phyloP scores from a whole-genome alignment of 2,888 invertebrate genomes.

The Lithophane leautieri region DNA sequence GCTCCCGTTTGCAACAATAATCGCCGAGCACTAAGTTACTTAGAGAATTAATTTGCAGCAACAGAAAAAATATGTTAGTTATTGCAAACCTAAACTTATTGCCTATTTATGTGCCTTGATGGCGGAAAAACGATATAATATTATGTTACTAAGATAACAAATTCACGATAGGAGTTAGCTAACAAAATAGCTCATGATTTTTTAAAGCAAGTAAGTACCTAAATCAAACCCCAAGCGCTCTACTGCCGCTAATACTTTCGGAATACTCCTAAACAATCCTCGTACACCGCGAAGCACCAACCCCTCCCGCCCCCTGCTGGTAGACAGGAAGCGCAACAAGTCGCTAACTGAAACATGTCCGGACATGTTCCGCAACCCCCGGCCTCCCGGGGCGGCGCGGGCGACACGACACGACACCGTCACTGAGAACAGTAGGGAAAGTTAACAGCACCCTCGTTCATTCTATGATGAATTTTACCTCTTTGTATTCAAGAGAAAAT shows the following conservation, averaged over 20 bases:
- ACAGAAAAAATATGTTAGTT: no score
- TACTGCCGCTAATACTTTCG: constrained; percentile 39
- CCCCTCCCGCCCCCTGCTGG: neutral
- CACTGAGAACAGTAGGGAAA: neutral
- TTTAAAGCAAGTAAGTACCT: constrained; percentile 7
- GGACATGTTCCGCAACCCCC: constrained; percentile 21
- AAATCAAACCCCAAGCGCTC: constrained; percentile 26
- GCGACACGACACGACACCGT: neutral
- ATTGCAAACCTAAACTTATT: neutral
- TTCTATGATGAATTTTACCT: neutral
- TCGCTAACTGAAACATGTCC: constrained; percentile 37
- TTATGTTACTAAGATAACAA: neutral
- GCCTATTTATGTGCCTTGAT: neutral
- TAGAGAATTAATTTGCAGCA: neutral
- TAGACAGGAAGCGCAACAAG: constrained; percentile 49
- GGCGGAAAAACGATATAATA: neutral
- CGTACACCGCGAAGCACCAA: neutral
- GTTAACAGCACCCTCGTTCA: neutral
- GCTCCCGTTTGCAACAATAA: neutral
- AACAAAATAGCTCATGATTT: constrained; percentile 1
- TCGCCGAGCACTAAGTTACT: neutral
- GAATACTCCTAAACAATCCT: constrained; percentile 38
- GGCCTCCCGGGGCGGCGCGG: neutral
- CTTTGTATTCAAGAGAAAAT: neutral
- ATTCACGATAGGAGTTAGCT: neutral